These are phyloP conservation scores for Denticeps clupeoides DNA, from an alignment of 2,797 vertebrate species.

Conservation along the genomic window DNA sequence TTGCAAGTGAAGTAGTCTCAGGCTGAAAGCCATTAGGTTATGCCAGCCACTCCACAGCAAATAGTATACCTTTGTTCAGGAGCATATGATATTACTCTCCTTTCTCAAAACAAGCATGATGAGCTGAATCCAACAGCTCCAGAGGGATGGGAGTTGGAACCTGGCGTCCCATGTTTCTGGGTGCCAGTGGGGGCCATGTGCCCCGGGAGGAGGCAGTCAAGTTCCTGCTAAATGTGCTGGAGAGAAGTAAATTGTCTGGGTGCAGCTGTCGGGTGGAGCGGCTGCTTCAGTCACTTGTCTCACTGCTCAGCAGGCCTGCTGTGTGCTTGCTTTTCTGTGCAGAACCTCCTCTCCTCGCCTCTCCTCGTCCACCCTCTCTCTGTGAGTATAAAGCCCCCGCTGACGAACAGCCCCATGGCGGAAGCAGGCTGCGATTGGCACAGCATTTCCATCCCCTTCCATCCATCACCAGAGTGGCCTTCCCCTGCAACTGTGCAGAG, in stretches of 20 bases:
- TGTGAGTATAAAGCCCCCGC: background rate
- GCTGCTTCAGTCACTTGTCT: slow-evolving; percentile 69
- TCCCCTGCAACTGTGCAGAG: slow-evolving; percentile 16
- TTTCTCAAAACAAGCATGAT: no score
- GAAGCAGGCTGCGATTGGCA: slow-evolving; percentile 42
- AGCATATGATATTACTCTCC: no score
- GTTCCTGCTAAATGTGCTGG: slow-evolving; percentile 87
- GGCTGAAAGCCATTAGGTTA: no score
- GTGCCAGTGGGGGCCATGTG: slow-evolving; percentile 56
- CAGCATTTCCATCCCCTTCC: slow-evolving; percentile 44
- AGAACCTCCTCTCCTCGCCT: slow-evolving; percentile 87
- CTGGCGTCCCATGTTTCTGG: slow-evolving; percentile 51
- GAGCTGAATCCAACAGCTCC: no score
- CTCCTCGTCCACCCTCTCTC: no score
- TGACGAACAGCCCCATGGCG: slow-evolving; percentile 31
- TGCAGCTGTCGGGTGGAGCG: slow-evolving; percentile 75
- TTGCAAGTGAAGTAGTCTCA: no score
- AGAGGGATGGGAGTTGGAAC: slow-evolving; percentile 45
- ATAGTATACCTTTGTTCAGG: no score
- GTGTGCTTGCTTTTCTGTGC: slow-evolving; percentile 88
- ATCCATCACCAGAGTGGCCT: slow-evolving; percentile 55
- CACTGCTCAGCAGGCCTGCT: slow-evolving; percentile 68
- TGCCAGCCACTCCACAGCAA: no score
- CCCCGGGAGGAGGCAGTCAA: slow-evolving; percentile 73
- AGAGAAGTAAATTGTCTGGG: slow-evolving; percentile 84